Percentiles rank a stretch among this genome's conserved stretches.
These are phyloP conservation scores for Ceratosolen solmsi DNA, from an alignment of 1,140 invertebrate genomes.

Conservation along the genomic window DNA sequence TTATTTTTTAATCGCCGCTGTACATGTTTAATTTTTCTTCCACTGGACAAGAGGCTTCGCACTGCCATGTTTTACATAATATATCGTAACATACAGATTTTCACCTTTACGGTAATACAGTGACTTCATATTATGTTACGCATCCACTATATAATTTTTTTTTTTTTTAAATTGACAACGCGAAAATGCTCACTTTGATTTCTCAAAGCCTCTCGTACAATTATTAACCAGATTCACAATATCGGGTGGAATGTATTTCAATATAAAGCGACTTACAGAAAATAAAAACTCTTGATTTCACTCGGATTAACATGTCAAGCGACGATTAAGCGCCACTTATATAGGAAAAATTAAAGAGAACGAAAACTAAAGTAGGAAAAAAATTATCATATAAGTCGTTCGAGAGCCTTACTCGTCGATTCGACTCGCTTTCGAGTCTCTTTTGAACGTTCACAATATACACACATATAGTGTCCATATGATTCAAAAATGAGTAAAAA, in stretches of 20 bases:
- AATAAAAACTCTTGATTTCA: constrained; percentile 46
- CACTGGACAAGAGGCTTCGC: constrained; percentile 46
- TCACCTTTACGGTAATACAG: constrained; percentile 18
- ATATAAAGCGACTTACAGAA: constrained; percentile 45
- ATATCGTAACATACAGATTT: constrained; percentile 35
- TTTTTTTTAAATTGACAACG: constrained; percentile 22
- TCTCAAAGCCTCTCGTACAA: constrained; percentile 46
- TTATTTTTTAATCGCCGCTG: constrained; percentile 52
- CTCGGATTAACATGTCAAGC: constrained; percentile 48
- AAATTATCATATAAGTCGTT: constrained; percentile 33
- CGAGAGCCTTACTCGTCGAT: constrained; percentile 41
- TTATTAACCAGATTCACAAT: constrained; percentile 45
- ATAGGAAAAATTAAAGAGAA: constrained; percentile 39
- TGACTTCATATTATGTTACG: neutral
- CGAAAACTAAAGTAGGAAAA: constrained; percentile 49
- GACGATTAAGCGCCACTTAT: constrained; percentile 49
- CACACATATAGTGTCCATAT: constrained; percentile 42
- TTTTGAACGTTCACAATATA: constrained; percentile 45
- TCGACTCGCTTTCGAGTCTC: constrained; percentile 37
- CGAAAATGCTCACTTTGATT: constrained; percentile 22
- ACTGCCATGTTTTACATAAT: constrained; percentile 37
- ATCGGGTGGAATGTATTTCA: constrained; percentile 50
- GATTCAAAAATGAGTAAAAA: constrained; percentile 44
- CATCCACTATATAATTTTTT: neutral
- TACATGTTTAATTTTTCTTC: constrained; percentile 51